Percentiles rank a stretch among this genome's conserved stretches.
Evolutionary conservation across 1,140 invertebrate species (phyloP).

Genomic region (Adoxophyes honmai): DNA sequence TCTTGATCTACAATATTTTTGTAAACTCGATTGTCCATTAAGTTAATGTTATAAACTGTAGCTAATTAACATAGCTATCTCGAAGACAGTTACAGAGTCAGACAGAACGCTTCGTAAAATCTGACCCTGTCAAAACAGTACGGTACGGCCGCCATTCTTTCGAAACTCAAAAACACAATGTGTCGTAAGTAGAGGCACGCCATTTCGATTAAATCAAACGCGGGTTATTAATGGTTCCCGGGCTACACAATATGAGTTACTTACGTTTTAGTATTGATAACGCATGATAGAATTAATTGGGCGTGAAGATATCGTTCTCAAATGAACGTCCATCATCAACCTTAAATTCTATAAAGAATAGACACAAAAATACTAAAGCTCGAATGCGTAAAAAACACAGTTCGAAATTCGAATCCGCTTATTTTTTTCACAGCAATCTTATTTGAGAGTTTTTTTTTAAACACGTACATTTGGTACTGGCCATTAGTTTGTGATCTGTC

Average conservation of each 20-base stretch:
- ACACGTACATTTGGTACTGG: conserved; percentile 37
- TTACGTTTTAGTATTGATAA: conserved; percentile 14
- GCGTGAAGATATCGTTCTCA: conserved; percentile 21
- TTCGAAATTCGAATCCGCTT: conserved; percentile 33
- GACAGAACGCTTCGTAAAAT: conserved; percentile 29
- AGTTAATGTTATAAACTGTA: too few relatives aligned
- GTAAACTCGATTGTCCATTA: too few relatives aligned
- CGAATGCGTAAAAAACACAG: conserved; percentile 14
- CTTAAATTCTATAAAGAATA: conserved; percentile 20
- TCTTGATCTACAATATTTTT: too few relatives aligned
- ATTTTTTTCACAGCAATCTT: conserved; percentile 41
- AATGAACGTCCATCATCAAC: conserved; percentile 6
- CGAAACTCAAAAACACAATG: conserved; percentile 30
- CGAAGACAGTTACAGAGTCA: not conserved
- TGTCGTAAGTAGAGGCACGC: conserved; percentile 25
- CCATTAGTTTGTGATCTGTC: conserved; percentile 55
- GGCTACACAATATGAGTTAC: conserved; percentile 14
- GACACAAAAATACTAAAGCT: conserved; percentile 11
- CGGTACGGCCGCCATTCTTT: conserved; percentile 23
- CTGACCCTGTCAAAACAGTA: conserved; percentile 32
- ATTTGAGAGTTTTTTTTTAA: conserved; percentile 47
- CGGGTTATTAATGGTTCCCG: conserved; percentile 31
- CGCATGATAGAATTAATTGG: conserved; percentile 27
- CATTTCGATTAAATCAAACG: conserved; percentile 40
- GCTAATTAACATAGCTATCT: not conserved